Evolutionary conservation across 2,113 vertebrate genomes (phyloP).

Genomic region (Chionodraco myersi): DNA sequence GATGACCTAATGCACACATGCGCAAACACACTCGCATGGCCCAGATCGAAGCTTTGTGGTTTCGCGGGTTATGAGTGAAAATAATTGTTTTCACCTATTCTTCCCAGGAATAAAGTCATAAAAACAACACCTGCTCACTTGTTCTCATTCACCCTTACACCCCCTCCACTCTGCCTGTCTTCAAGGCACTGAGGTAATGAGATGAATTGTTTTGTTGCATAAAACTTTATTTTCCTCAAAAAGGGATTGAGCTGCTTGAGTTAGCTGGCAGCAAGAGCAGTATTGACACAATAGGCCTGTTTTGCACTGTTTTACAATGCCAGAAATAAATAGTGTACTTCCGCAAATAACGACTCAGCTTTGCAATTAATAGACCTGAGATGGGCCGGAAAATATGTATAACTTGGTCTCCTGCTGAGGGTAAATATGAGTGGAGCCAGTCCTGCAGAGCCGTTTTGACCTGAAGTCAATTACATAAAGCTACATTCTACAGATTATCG

Average conservation of each 20-base stretch:
- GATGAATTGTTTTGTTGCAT: conserved; percentile 46
- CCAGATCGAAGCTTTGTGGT: conserved; percentile 49
- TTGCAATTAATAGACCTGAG: conserved; percentile 47
- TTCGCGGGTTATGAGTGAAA: conserved; percentile 71
- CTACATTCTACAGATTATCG: background rate
- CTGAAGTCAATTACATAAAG: conserved; percentile 44
- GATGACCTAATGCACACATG: conserved; percentile 30
- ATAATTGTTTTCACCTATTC: conserved; percentile 78
- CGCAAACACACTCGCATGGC: conserved; percentile 22
- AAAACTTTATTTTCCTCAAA: background rate
- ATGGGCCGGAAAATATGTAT: conserved; percentile 25
- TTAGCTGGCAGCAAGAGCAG: conserved; percentile 2
- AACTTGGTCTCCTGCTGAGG: conserved; percentile 54
- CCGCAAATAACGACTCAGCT: conserved; percentile 40
- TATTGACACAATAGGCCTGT: background rate
- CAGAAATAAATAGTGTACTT: conserved; percentile 35
- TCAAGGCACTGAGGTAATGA: conserved; percentile 54
- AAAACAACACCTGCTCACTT: conserved; percentile 84
- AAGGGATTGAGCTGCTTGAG: background rate
- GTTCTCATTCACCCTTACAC: conserved; percentile 50
- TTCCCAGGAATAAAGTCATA: conserved; percentile 64
- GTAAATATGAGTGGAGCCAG: conserved; percentile 52
- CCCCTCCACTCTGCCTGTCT: conserved; percentile 16
- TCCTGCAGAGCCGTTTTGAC: conserved; percentile 40
- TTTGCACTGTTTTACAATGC: conserved; percentile 19